Base-by-base conservation (phyloP, 2,113 vertebrate genomes). In the Pangasianodon gigas region DNA sequence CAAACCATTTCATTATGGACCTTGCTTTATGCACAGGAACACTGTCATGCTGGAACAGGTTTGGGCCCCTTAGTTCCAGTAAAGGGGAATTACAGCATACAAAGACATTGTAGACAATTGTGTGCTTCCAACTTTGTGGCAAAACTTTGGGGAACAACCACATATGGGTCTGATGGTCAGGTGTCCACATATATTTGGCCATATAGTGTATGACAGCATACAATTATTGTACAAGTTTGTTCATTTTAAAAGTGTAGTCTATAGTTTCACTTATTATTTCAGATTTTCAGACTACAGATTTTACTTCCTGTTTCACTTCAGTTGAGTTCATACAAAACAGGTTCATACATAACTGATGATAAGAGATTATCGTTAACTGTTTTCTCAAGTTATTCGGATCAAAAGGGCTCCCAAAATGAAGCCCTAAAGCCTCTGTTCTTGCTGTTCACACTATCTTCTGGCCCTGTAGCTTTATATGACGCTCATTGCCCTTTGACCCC, bases 401-500 rank as follows among this genome's bases (percentile, higher is more conserved):
- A 37, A 67, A 81, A 51, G 13, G 46, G 5, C 19, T 48, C 13
- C 84, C 69, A 29, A 77, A 60, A 51, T 1, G 7, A 37, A 82
- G 54, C 7, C 54, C 85, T 74, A 24, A 6, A 44, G 19, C 69
- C 44, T 16, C 19, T 41, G 54, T 16, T 41, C 32, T 54, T 71
- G 24, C 80, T 71, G 62, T 58, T 26, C 81, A 83, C 81, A 56
- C n/a, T 16, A 69, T 89, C 65, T 41, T 62, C 82, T 60, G 37
- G 67, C 51, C 67, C 16, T 51, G 18, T 83, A 75, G n/a, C 83
- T 65, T 85, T 41, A 88, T 87, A 74, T 86, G 67, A 74, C n/a
- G 13, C 52, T 77, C 67, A 65, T 4, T 85, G 56, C 54, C 83
- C 88, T 89, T 74, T 79, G 71, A 89, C 88, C 88, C 82, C 54